Conservation (phyloP, 1,140 invertebrate genomes). For the Bombus turneri region DNA sequence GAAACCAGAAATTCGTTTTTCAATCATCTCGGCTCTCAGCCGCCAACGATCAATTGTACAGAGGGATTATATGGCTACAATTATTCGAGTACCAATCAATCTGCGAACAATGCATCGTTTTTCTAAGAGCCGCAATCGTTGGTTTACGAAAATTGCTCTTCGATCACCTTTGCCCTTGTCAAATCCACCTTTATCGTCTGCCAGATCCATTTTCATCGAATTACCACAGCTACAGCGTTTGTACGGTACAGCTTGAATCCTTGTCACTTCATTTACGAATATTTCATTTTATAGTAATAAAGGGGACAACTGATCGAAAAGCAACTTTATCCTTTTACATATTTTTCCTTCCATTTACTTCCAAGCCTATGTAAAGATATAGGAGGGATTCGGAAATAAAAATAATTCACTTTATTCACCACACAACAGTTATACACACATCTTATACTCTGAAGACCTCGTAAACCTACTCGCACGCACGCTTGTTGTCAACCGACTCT, state of each 20-base stretch:
- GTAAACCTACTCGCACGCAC: too few species aligned
- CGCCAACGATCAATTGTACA: conserved; percentile 9
- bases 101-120: neutral
- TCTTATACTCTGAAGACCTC: too few species aligned
- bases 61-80: neutral
- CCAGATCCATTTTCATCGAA: conserved; percentile 1
- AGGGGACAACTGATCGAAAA: neutral
- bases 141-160: conserved; percentile 1
- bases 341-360: too few species aligned
- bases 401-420: too few species aligned
- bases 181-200: neutral
- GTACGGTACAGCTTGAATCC: neutral
- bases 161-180: neutral
- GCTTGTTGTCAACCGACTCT: too few species aligned
- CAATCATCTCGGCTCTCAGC: neutral
- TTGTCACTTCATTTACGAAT: neutral
- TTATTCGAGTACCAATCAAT: conserved; percentile 16
- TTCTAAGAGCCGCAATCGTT: neutral
- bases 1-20: conserved; percentile 16
- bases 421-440: too few species aligned
- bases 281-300: neutral
- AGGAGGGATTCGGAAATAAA: too few species aligned
- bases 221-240: neutral
- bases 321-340: neutral
- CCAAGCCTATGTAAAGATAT: too few species aligned